Percentiles rank a stretch among this genome's conserved stretches.
Conservation (phyloP, 2,888 invertebrate genomes). For the Tachina fera region DNA sequence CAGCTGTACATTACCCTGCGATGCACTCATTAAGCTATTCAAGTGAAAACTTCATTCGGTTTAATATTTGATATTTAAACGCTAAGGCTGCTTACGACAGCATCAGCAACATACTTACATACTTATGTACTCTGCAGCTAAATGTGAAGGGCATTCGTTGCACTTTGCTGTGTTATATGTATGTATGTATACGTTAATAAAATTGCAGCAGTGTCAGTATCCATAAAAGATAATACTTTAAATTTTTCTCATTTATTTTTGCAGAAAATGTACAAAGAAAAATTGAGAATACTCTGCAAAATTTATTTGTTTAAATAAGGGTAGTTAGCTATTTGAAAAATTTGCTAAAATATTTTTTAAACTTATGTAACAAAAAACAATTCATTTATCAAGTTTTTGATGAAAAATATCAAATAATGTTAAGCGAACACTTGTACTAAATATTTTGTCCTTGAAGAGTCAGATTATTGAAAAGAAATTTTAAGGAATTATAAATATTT, state of each 20-base stretch:
- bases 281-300: neutral
- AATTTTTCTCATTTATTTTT: constrained; percentile 2
- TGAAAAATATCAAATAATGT: no score
- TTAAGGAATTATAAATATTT: no score
- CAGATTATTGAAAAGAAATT: no score
- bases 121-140: constrained; percentile 8
- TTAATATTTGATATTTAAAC: constrained; percentile 14
- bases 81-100: constrained; percentile 12
- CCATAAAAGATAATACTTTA: neutral
- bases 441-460: no score
- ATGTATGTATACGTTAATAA: neutral
- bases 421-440: no score
- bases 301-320: neutral
- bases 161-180: constrained; percentile 42
- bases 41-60: constrained; percentile 23
- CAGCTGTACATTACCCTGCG: neutral
- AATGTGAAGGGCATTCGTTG: constrained; percentile 70
- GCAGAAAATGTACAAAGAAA: neutral
- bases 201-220: constrained; percentile 12
- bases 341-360: neutral
- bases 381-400: neutral
- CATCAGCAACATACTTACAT: constrained; percentile 6
- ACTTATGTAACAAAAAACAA: neutral
- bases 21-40: neutral
- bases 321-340: neutral